Base-by-base conservation (phyloP, 2,888 invertebrate genomes). In the Exocentrus adspersus region DNA sequence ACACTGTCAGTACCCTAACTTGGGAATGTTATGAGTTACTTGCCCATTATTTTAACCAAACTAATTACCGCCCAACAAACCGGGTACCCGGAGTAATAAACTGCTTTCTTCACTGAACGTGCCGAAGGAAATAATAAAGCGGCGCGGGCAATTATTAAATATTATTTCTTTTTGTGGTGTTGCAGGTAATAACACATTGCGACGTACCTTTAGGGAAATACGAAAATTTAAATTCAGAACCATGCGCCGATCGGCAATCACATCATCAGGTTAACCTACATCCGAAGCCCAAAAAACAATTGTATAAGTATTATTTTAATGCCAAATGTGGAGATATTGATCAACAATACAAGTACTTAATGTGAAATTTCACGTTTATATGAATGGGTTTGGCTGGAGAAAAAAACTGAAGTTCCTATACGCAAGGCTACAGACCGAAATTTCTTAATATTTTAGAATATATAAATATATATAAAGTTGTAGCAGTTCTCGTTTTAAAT, bases 351-450 rank as follows among this genome's bases (percentile, higher is more conserved):
- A 43, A 30, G 30, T 57, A 19, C 30, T 46, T 46, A 32, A 32
- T 46, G 46, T 30, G 32, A 45, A 43, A 46, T 57, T 57, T 57
- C 32, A 57, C 57, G 46, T 57, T 46, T 57, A 20, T 46, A 20
- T 9, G 32, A 41, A 5, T 19, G 19, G 41, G 16, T 12, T 53
- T 12, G 32, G 37, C 32, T 30, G 28, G 7, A 5, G 4, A 24
- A 24, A 24, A 24, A 24, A 24, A 24, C 4, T 24, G 7, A 24
- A 24, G n/a, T n/a, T n/a, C n/a, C 7, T 24, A 24, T 24, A 7
- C 4, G 24, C 24, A 24, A 24, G 24, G 24, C 7, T 24, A 7
- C n/a, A n/a, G n/a, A n/a, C n/a, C n/a, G n/a, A n/a, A n/a, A n/a
- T n/a, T n/a, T n/a, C n/a, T n/a, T n/a, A n/a, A n/a, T n/a, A n/a